Evolutionary conservation across 2,888 invertebrate species (phyloP).

Genomic region (Timema podura): DNA sequence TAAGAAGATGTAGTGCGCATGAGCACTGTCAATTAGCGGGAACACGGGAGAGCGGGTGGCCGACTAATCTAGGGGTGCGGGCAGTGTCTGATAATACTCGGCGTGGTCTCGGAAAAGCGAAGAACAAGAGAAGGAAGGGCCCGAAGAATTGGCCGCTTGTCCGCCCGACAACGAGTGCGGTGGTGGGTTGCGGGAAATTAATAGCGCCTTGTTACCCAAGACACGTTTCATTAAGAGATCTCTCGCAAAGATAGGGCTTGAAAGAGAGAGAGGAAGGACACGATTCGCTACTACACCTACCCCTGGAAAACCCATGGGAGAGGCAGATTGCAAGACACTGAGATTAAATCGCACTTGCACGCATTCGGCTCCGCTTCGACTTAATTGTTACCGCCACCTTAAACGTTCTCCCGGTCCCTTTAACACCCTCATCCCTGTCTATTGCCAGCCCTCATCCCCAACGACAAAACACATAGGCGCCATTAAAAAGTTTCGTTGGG

Average conservation of each 20-base stretch:
- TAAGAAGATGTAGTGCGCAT: background rate
- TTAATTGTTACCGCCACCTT: conserved; percentile 7
- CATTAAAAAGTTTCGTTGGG: too few species aligned
- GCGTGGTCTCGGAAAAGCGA: too few species aligned
- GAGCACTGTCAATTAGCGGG: too few species aligned
- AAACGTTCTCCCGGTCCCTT: background rate
- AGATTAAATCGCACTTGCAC: conserved; percentile 16
- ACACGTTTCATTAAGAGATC: conserved; percentile 30
- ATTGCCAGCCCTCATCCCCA: background rate
- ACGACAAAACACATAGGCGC: background rate
- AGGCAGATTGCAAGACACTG: conserved; percentile 19
- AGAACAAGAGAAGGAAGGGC: background rate
- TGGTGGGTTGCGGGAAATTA: conserved; percentile 22
- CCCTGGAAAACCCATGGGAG: background rate
- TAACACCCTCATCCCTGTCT: background rate
- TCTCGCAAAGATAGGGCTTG: background rate
- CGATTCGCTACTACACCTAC: background rate
- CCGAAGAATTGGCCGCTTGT: background rate
- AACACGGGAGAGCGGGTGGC: too few species aligned
- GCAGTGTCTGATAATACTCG: too few species aligned
- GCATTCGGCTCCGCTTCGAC: background rate
- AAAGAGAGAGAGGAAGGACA: conserved; percentile 8
- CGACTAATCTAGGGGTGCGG: too few species aligned
- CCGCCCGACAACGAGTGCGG: conserved; percentile 2
- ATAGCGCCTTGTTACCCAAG: conserved; percentile 29